Conservation (phyloP, 1,140 invertebrate species). For the Sogatella furcifera region DNA sequence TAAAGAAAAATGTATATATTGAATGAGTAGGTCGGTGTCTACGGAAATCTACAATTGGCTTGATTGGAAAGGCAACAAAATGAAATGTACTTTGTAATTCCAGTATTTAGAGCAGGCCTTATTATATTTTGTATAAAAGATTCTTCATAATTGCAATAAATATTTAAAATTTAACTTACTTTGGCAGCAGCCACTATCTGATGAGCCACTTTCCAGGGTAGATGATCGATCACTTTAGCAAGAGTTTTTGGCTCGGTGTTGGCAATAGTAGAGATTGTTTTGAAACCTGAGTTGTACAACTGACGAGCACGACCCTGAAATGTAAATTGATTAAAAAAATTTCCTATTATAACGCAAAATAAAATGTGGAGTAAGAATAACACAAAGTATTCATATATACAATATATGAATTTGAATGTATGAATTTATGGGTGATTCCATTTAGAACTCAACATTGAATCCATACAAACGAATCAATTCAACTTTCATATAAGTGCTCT, state of each 20-base stretch:
- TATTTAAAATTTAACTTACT: no score
- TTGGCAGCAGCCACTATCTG: constrained; percentile 78
- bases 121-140: no score
- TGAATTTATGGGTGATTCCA: no score
- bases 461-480: no score
- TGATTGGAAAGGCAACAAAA: not conserved
- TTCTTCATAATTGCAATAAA: no score
- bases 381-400: no score
- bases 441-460: no score
- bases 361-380: not conserved
- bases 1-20: not conserved
- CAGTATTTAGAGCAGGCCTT: no score
- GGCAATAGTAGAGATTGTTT: constrained; percentile 61
- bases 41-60: no score
- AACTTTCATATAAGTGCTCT: constrained; percentile 1
- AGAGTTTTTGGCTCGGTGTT: constrained; percentile 51
- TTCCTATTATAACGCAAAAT: not conserved
- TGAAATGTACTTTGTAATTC: not conserved
- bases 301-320: constrained; percentile 68
- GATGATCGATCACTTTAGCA: constrained; percentile 51
- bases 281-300: constrained; percentile 70
- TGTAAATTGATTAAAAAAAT: not conserved
- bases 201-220: constrained; percentile 52
- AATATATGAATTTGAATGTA: no score
- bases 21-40: not conserved